Evolutionary conservation across 2,113 vertebrate species (phyloP).

Genomic region (Gymnocephalus cernua): DNA sequence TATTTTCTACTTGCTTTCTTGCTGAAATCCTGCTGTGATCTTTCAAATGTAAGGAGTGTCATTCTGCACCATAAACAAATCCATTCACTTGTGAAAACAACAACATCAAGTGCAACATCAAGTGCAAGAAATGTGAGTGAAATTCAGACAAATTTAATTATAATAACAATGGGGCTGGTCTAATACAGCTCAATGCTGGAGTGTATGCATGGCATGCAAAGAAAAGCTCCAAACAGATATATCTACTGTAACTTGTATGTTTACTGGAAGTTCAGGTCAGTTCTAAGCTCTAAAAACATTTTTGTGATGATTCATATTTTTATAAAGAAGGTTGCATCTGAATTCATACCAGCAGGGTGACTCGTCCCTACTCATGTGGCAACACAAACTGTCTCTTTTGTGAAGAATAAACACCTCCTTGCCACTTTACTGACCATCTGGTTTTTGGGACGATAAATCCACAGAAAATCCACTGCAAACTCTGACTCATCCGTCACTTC

Average conservation of each 20-base stretch:
- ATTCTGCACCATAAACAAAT: conserved; percentile 17
- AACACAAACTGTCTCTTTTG: conserved; percentile 35
- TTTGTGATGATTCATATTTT: conserved; percentile 12
- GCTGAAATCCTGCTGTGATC: conserved; percentile 40
- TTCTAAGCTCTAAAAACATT: conserved; percentile 10
- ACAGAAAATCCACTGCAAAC: conserved; percentile 13
- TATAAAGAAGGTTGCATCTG: neutral
- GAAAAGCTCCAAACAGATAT: neutral
- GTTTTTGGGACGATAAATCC: conserved; percentile 44
- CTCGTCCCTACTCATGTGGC: neutral
- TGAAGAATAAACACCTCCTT: conserved; percentile 21
- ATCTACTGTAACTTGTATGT: neutral
- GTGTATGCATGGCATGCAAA: neutral
- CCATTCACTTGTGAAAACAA: neutral
- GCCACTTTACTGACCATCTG: conserved; percentile 42
- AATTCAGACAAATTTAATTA: conserved; percentile 14
- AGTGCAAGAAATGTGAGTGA: neutral
- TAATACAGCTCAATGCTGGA: neutral
- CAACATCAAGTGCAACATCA: neutral
- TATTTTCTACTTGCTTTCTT: conserved; percentile 31
- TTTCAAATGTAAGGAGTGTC: conserved; percentile 16
- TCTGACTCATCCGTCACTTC: conserved; percentile 15
- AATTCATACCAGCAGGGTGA: neutral
- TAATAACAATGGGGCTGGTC: neutral
- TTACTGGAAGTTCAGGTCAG: neutral